Base-by-base conservation (phyloP, 2,888 invertebrate genomes). In the Tetrapedia diversipes region DNA sequence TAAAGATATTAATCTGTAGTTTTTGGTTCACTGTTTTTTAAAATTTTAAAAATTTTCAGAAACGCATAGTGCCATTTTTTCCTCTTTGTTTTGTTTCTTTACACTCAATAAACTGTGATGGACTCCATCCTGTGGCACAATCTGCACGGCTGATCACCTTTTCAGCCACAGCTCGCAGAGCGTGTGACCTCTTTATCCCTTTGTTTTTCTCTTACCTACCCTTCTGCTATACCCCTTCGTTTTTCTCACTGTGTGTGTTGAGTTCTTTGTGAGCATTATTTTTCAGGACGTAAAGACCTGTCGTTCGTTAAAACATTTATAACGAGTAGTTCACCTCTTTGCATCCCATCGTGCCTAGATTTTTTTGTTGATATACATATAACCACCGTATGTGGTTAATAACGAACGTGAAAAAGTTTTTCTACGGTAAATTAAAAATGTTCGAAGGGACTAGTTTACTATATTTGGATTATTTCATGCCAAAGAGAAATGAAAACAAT, bases 61-160 rank as follows among this genome's bases (percentile, higher is more conserved):
- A 51, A 63, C 51, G 19, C 51, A 27, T 10, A 24, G 51, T 41
- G n/a, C 37, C 51, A 39, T 16, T 51, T 54, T 64, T 29, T 22
- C 63, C 51, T 19, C 51, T 51, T 63, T 51, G 63, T 49, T 59
- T 54, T 51, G 22, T 43, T 41, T 10, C 51, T 71, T 66, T 71
- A 66, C 71, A 66, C 66, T 59, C 67, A 68, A 68, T 73, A 73
- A 68, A 61, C 53, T 41, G 53, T 37, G 63, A 27, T 56, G 64
- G 77, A 61, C 56, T 71, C 71, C 68, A 75, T 83, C 73, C 78
- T 79, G 67, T 72, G 78, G 79, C 73, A 81, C 79, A 79, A 81
- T 82, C 68, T 72, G 49, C 64, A 73, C 61, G 68, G 61, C 41
- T 77, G 83, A 77, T 86, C 72, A 80, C 70, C 59, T 67, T 60